Evolutionary conservation across 2,113 vertebrate species (phyloP).

Genomic region (Spea multiplicata): DNA sequence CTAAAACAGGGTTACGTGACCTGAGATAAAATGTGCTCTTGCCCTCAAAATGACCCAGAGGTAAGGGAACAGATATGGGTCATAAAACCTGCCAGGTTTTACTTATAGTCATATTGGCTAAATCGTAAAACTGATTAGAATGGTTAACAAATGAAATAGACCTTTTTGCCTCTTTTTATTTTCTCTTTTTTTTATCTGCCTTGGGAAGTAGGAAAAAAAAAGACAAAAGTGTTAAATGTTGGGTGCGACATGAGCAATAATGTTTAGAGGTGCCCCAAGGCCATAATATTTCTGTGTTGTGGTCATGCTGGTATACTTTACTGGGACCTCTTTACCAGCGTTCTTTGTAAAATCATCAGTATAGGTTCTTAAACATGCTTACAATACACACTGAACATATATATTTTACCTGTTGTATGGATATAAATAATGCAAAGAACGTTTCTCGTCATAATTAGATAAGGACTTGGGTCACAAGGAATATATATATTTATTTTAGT

Average conservation of each 20-base stretch:
- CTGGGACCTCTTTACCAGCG: neutral
- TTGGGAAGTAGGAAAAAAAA: neutral
- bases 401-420: no score
- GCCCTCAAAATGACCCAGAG: slow-evolving; percentile 41
- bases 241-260: neutral
- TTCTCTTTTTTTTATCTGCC: neutral
- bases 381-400: no score
- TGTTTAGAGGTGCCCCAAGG: neutral
- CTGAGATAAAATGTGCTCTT: slow-evolving; percentile 34
- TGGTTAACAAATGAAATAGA: slow-evolving; percentile 25
- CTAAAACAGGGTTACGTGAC: slow-evolving; percentile 18
- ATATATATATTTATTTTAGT: no score
- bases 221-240: neutral
- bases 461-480: no score
- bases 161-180: neutral
- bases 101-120: slow-evolving; percentile 37
- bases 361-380: no score
- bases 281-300: neutral
- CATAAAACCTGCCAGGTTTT: slow-evolving; percentile 40
- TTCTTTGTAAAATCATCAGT: neutral
- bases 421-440: no score
- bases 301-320: neutral
- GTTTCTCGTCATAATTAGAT: no score
- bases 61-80: slow-evolving; percentile 39
- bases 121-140: slow-evolving; percentile 39